phyloP scores from a whole-genome alignment of 2,113 vertebrate genomes.

The Periophthalmus modestus region DNA sequence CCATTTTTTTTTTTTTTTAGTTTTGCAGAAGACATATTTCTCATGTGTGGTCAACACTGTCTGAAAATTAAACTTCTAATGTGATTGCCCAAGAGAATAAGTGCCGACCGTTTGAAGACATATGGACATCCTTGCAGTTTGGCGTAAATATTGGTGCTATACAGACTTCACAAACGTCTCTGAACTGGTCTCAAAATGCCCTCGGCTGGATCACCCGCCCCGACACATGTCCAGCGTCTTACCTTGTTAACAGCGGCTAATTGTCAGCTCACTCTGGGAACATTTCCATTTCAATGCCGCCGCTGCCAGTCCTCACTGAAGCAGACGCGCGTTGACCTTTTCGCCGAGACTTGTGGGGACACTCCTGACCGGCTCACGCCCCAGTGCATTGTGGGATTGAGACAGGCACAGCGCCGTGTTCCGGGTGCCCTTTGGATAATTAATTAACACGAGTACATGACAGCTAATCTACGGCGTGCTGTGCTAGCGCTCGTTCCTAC shows the following conservation, averaged over 20 bases:
- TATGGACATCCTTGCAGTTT: not conserved
- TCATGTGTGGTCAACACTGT: no score
- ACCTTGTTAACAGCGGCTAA: slow-evolving; percentile 69
- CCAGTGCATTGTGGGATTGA: slow-evolving; percentile 21
- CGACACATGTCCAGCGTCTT: slow-evolving; percentile 40
- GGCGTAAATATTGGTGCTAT: not conserved
- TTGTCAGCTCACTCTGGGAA: slow-evolving; percentile 47
- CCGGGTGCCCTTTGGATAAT: slow-evolving; percentile 37
- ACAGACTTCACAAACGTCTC: not conserved
- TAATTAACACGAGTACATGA: slow-evolving; percentile 49
- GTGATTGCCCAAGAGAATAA: no score
- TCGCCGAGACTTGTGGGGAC: slow-evolving; percentile 21
- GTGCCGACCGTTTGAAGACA: no score
- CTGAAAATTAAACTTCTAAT: not conserved
- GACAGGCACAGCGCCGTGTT: slow-evolving; percentile 23
- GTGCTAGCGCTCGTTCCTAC: slow-evolving; percentile 1
- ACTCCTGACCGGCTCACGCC: slow-evolving; percentile 29
- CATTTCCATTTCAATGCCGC: slow-evolving; percentile 45
- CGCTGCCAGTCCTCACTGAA: slow-evolving; percentile 28
- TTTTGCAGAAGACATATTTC: not conserved
- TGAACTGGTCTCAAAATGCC: not conserved
- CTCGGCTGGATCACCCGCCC: slow-evolving; percentile 4
- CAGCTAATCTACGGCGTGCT: slow-evolving; percentile 44
- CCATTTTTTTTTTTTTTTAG: no score
- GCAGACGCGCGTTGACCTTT: slow-evolving; percentile 55